phyloP scores from a whole-genome alignment of 2,797 vertebrate genomes.

The Siniperca scherzeri region DNA sequence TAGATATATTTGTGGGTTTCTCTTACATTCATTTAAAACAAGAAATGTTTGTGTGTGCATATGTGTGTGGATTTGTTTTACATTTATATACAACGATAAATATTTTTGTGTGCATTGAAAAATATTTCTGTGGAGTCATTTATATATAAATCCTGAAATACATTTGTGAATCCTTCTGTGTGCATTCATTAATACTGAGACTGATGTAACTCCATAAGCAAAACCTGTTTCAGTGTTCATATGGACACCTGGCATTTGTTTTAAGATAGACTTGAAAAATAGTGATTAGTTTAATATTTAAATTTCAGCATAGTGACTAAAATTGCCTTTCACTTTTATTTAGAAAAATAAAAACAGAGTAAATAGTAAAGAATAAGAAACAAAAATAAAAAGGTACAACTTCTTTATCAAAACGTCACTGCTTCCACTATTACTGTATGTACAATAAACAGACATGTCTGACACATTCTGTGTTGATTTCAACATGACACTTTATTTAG shows the following conservation, averaged over 20 bases:
- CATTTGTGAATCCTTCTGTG: too few relatives aligned
- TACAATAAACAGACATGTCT: background rate
- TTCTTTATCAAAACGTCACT: background rate
- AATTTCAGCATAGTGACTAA: background rate
- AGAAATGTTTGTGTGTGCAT: too few relatives aligned
- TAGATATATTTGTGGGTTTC: too few relatives aligned
- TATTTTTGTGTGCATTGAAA: too few relatives aligned
- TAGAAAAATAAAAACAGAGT: background rate
- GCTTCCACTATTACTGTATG: background rate
- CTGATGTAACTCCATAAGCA: too few relatives aligned
- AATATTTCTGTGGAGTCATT: too few relatives aligned
- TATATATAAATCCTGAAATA: too few relatives aligned
- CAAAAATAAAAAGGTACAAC: background rate
- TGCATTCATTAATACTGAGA: too few relatives aligned
- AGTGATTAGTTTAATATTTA: background rate
- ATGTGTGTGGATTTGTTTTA: too few relatives aligned
- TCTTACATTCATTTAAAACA: too few relatives aligned
- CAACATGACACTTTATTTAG: slow-evolving; percentile 84
- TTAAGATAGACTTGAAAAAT: background rate
- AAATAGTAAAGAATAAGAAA: background rate
- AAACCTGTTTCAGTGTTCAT: background rate
- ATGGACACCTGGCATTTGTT: background rate
- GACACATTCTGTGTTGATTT: slow-evolving; percentile 43
- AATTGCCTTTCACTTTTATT: background rate
- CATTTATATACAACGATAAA: too few relatives aligned